Evolutionary conservation across 2,797 vertebrate genomes (phyloP).

Genomic region (Trichosurus vulpecula): DNA sequence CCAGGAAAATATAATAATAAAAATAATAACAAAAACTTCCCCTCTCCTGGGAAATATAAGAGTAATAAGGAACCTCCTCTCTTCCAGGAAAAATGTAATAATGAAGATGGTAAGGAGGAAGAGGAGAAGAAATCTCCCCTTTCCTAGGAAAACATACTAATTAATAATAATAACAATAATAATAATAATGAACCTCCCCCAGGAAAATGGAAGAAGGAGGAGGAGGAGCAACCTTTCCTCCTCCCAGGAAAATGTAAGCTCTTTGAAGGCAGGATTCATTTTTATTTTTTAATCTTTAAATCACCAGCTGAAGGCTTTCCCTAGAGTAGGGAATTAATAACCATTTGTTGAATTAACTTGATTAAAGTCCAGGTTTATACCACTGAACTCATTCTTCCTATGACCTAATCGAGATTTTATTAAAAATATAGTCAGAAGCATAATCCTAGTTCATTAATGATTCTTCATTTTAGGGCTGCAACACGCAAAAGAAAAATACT

Average conservation of each 20-base stretch:
- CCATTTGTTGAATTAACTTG: background rate
- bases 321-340: background rate
- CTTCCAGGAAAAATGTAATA: background rate
- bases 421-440: conserved; percentile 53
- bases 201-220: background rate
- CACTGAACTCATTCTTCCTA: conserved; percentile 42
- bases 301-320: background rate
- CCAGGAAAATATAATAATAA: background rate
- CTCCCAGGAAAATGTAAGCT: background rate
- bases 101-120: background rate
- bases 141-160: background rate
- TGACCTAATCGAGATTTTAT: conserved; percentile 52
- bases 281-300: background rate
- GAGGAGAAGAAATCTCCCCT: background rate
- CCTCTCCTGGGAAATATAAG: background rate
- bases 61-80: background rate
- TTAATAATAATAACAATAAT: background rate
- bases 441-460: conserved; percentile 13
- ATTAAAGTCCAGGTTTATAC: conserved; percentile 39
- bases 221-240: background rate
- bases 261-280: background rate
- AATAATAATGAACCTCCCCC: background rate
- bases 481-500: conserved; percentile 74
- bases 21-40: too few species aligned
- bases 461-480: conserved; percentile 62